phyloP scores from a whole-genome alignment of 2,113 vertebrate species.

The Petromus typicus region DNA sequence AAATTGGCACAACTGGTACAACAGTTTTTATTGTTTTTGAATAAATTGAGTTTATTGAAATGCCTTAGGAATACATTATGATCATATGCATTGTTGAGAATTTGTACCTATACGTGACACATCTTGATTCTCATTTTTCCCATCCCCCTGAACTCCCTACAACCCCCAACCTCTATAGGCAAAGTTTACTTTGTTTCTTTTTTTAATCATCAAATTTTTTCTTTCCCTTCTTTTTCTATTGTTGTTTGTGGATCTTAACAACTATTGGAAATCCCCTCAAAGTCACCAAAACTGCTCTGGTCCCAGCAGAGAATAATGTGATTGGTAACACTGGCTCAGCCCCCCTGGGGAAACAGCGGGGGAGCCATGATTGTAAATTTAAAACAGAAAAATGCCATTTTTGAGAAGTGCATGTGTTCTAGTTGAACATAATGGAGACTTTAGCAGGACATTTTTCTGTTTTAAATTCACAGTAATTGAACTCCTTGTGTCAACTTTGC shows the following conservation, averaged over 20 bases:
- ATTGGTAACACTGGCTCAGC: not conserved
- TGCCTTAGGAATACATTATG: no score
- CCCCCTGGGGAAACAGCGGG: not conserved
- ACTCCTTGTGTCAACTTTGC: slow-evolving; percentile 41
- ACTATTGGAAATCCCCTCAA: not conserved
- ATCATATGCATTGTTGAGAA: no score
- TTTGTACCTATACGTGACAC: no score
- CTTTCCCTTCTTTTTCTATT: not conserved
- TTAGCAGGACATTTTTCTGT: slow-evolving; percentile 56
- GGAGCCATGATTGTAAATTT: slow-evolving; percentile 55
- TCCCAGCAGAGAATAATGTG: not conserved
- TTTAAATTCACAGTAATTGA: slow-evolving; percentile 79
- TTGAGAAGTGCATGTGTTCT: slow-evolving; percentile 41
- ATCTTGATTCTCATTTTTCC: no score
- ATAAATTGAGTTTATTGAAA: no score
- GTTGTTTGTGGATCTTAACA: not conserved
- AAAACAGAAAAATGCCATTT: slow-evolving; percentile 68
- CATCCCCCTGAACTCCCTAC: no score
- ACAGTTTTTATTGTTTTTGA: not conserved
- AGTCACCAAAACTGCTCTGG: not conserved
- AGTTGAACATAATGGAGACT: slow-evolving; percentile 57
- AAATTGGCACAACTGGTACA: not conserved
- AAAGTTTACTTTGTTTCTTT: no score
- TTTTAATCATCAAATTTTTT: no score
- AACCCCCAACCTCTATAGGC: no score